These are phyloP conservation scores for Darevskia nairensis DNA, from an alignment of 2,797 vertebrate genomes.

Conservation along the genomic window DNA sequence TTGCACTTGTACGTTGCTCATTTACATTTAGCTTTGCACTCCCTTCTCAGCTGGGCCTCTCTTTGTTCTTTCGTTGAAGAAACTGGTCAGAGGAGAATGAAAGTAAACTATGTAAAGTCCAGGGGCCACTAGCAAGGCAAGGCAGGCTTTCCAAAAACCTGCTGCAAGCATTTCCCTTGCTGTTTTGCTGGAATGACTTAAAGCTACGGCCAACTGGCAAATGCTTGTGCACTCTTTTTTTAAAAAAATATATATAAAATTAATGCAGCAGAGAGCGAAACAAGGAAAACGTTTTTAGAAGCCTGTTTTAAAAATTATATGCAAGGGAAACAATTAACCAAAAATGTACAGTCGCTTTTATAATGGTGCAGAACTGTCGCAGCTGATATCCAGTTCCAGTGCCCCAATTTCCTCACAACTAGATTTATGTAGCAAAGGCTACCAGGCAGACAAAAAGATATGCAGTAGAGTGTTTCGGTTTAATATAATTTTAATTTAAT, in stretches of 20 bases:
- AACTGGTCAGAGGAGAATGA: conserved; percentile 68
- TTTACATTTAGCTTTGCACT: conserved; percentile 49
- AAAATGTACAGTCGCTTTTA: conserved; percentile 74
- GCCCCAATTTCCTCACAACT: conserved; percentile 64
- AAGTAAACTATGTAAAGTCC: conserved; percentile 52
- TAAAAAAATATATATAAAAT: conserved; percentile 22
- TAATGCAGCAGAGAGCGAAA: conserved; percentile 71
- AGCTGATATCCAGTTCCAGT: conserved; percentile 66
- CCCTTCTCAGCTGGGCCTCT: conserved; percentile 52
- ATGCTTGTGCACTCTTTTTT: conserved; percentile 59
- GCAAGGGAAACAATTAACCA: conserved; percentile 72
- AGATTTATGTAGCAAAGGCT: conserved; percentile 69
- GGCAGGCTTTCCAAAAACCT: conserved; percentile 58
- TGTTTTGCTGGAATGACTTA: conserved; percentile 67
- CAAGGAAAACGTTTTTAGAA: conserved; percentile 79
- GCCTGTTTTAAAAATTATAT: conserved; percentile 75
- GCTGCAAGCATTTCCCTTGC: conserved; percentile 69
- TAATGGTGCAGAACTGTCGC: conserved; percentile 68
- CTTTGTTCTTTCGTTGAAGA: conserved; percentile 58
- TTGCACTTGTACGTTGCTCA: conserved; percentile 14
- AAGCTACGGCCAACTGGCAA: conserved; percentile 73
- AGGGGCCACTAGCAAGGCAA: conserved; percentile 51
- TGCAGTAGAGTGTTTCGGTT: conserved; percentile 71
- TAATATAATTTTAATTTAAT: conserved; percentile 75
- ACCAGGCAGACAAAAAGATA: conserved; percentile 73